Conservation (phyloP, 30 jellyfish, hydroid and myxozoan genomes). For the Morbakka virulenta region DNA sequence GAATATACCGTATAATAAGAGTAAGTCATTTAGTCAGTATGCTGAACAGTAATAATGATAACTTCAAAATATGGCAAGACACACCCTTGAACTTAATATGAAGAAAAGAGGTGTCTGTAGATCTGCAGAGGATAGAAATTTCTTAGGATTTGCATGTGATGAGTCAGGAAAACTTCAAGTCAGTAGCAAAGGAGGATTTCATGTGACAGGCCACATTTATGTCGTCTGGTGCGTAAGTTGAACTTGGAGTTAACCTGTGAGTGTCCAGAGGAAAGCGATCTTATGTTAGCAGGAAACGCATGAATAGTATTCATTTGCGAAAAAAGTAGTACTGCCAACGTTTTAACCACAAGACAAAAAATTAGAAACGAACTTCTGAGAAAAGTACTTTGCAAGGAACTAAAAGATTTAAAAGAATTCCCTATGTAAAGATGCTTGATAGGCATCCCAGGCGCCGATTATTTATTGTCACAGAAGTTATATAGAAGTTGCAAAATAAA, state of each 20-base stretch:
- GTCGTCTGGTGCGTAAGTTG: conserved; percentile 13
- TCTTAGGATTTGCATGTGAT: conserved; percentile 25
- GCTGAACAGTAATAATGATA: background rate
- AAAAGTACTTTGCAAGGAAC: too few species aligned
- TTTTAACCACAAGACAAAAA: background rate
- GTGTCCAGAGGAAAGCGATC: too few species aligned
- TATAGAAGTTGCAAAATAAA: background rate
- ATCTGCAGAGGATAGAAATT: too few species aligned
- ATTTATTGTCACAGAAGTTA: background rate
- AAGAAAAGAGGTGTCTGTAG: too few species aligned
- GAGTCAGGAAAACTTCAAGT: conserved; percentile 6
- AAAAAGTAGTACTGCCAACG: background rate
- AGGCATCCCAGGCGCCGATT: background rate
- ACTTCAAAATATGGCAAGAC: conserved; percentile 10
- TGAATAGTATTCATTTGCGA: background rate
- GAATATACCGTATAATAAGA: conserved; percentile 6
- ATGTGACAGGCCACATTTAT: conserved; percentile 16
- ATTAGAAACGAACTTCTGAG: too few species aligned
- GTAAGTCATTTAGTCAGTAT: too few species aligned
- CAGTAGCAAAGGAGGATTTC: conserved; percentile 13
- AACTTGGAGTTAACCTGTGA: conserved; percentile 18
- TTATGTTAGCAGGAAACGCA: background rate
- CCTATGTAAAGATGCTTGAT: background rate
- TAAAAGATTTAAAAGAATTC: too few species aligned
- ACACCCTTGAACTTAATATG: conserved; percentile 17